These are phyloP conservation scores for Rhinopomastus cyanomelas DNA, from an alignment of 2,113 vertebrate genomes.

Conservation along the genomic window DNA sequence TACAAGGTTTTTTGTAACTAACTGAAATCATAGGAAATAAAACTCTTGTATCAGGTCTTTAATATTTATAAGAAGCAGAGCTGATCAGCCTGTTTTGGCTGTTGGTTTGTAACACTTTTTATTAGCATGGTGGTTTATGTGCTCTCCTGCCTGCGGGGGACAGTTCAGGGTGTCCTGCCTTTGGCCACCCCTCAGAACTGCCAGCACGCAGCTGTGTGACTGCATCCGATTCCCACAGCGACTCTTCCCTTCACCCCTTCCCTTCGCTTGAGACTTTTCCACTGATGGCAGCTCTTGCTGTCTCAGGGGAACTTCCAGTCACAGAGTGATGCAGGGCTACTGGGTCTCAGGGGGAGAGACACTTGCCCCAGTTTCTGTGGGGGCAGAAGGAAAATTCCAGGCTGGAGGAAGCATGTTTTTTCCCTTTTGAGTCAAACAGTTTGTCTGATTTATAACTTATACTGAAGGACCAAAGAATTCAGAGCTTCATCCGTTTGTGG, in stretches of 20 bases:
- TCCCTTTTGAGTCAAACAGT: slow-evolving; percentile 27
- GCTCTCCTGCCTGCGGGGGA: slow-evolving; percentile 14
- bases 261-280: not conserved
- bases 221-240: not conserved
- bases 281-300: not conserved
- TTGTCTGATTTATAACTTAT: slow-evolving; percentile 39
- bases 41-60: slow-evolving; percentile 57
- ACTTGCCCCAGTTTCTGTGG: not conserved
- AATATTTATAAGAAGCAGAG: slow-evolving; percentile 57
- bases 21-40: slow-evolving; percentile 71
- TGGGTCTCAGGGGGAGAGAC: not conserved
- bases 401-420: slow-evolving; percentile 18
- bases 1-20: slow-evolving; percentile 66
- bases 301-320: not conserved
- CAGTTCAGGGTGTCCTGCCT: slow-evolving; percentile 7
- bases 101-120: slow-evolving; percentile 46
- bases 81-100: slow-evolving; percentile 37
- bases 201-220: not conserved
- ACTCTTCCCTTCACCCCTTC: not conserved
- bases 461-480: slow-evolving; percentile 72
- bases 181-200: not conserved
- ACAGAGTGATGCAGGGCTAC: not conserved
- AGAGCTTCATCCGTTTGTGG: not conserved
- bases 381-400: slow-evolving; percentile 11
- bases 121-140: slow-evolving; percentile 3